Evolutionary conservation across 1,140 invertebrate species (phyloP), one percentile per base, ranked within the genome.

Genomic region (Magallana gigas): DNA sequence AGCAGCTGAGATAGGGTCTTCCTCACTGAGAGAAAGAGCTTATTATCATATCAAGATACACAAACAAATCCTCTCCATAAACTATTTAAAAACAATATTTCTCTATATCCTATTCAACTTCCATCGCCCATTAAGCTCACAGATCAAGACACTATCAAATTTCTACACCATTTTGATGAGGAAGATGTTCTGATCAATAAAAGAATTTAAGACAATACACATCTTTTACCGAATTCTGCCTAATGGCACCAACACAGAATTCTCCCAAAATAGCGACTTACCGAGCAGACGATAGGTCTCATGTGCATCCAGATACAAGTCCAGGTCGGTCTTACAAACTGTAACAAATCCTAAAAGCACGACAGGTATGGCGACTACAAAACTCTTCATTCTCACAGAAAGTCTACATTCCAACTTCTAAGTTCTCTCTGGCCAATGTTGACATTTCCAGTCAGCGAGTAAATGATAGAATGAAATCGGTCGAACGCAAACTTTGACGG

Each of bases 371-470:
- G 23, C 23, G 11, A 76, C 23, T 12, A 76, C 23, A 76, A 29
- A 76, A 36, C 68, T 12, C 68, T 29, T 76, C 68, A 76, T 76
- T 76, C 68, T 76, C 68, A 36, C 23, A 29, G 23, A 76, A 48
- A 8, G 23, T 18, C 68, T 76, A 76, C 68, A 76, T 76, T 76
- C 68, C 68, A 76, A 76, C 6, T 76, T 18, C 36, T 48, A 5
- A 48, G 36, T 48, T 29, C 68, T 29, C 68, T 29, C 36, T 29
- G 23, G 68, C 36, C 36, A 23, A 11, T 76, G 68, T 76, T 76
- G 68, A 76, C 68, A 76, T 76, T 76, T 76, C 68, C 68, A 76
- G 18, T 76, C 68, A 76, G 68, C 23, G 23, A 76, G 68, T 76
- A 76, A 76, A 76, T 76, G 68, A 76, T 12, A 29, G 23, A 76